Conservation (phyloP, 2,888 invertebrate species). For the Tubulanus polymorphus region DNA sequence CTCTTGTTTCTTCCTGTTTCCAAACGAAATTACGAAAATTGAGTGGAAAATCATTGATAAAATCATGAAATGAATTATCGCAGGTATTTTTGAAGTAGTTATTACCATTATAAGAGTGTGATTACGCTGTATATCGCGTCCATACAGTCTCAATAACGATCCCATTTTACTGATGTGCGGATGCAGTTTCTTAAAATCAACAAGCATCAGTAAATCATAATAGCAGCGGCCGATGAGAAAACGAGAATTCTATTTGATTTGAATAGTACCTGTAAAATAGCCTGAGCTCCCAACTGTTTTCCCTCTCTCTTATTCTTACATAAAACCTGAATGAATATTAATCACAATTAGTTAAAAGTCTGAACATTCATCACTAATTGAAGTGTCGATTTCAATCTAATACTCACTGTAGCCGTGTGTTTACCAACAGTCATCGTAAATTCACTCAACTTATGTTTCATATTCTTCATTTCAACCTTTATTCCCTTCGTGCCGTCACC, state of each 20-base stretch:
- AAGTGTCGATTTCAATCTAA: background rate
- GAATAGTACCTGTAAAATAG: slow-evolving; percentile 80
- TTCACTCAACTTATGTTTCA: slow-evolving; percentile 87
- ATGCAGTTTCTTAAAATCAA: slow-evolving; percentile 69
- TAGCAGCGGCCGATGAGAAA: no score
- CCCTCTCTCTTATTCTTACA: slow-evolving; percentile 96
- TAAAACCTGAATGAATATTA: slow-evolving; percentile 56
- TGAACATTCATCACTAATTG: background rate
- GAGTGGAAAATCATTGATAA: background rate
- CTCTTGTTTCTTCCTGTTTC: slow-evolving; percentile 14
- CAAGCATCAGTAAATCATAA: slow-evolving; percentile 6
- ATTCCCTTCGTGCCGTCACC: no score
- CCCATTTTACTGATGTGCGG: slow-evolving; percentile 95
- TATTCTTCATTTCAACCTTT: slow-evolving; percentile 79
- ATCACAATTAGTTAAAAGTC: background rate
- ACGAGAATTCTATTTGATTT: no score
- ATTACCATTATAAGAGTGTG: no score
- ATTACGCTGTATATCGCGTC: slow-evolving; percentile 83
- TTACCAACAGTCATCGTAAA: slow-evolving; percentile 92
- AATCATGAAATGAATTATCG: no score
- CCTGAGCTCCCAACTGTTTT: slow-evolving; percentile 92
- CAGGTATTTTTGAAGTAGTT: no score
- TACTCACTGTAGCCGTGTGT: slow-evolving; percentile 67
- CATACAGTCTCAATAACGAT: slow-evolving; percentile 86
- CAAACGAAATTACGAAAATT: background rate